phyloP scores from a whole-genome alignment of 2,113 vertebrate genomes.

The Labeo catla region DNA sequence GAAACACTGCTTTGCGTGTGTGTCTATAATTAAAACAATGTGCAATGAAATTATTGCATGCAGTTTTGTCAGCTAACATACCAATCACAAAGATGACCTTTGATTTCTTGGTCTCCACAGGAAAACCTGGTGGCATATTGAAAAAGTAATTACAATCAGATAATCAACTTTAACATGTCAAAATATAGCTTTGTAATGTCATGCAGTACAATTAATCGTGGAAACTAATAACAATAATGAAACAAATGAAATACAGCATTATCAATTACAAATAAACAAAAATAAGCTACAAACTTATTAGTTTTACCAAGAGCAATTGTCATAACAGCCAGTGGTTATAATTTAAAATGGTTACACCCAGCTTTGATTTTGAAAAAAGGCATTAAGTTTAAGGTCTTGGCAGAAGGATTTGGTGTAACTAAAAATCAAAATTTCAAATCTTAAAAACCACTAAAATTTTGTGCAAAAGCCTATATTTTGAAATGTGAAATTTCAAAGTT shows the following conservation, averaged over 20 bases:
- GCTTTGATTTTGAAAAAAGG: background rate
- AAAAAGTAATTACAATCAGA: conserved; percentile 45
- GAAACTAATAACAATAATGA: background rate
- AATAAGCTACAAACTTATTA: background rate
- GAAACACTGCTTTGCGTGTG: background rate
- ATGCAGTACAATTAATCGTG: background rate
- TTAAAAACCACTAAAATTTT: background rate
- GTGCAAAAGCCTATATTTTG: background rate
- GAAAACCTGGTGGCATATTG: conserved; percentile 66
- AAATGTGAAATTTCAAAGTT: background rate
- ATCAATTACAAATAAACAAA: background rate
- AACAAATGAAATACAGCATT: background rate
- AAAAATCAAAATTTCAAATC: background rate
- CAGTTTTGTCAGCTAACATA: conserved; percentile 72
- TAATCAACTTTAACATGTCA: background rate
- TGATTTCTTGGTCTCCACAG: conserved; percentile 84
- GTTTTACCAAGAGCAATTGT: background rate
- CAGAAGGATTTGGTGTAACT: background rate
- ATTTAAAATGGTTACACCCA: background rate
- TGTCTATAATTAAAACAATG: background rate
- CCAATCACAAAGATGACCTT: conserved; percentile 93
- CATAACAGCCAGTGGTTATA: background rate
- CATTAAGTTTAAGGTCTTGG: background rate
- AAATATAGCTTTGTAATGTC: background rate
- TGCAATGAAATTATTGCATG: background rate